phyloP scores from a whole-genome alignment of 2,888 invertebrate species.

The Eudemis profundana region DNA sequence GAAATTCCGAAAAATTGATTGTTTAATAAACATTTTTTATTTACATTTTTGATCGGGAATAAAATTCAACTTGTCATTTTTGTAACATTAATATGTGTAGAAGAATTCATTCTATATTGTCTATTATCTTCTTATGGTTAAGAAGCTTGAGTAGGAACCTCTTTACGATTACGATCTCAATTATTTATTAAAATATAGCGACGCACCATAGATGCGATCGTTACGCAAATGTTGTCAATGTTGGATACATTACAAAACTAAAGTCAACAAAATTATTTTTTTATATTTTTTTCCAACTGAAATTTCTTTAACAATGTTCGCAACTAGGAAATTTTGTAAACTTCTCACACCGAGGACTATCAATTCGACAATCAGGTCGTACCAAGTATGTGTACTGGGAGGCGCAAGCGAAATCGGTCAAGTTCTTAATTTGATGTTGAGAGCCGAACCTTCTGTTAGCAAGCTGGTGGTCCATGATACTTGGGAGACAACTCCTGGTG shows the following conservation, averaged over 20 bases:
- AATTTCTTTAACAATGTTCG: constrained; percentile 40
- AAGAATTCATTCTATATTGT: neutral
- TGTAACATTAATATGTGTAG: neutral
- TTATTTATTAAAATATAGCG: too few relatives aligned
- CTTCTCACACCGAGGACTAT: neutral
- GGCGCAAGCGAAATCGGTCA: constrained; percentile 82
- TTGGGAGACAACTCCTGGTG: constrained; percentile 66
- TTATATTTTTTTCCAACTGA: neutral
- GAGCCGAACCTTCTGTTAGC: constrained; percentile 84
- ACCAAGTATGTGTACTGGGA: constrained; percentile 72
- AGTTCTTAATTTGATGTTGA: constrained; percentile 83
- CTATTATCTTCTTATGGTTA: neutral
- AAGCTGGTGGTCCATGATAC: constrained; percentile 86
- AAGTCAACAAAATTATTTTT: neutral
- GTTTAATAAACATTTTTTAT: constrained; percentile 47
- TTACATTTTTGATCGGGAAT: constrained; percentile 19
- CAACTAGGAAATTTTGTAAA: constrained; percentile 39
- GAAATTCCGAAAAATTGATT: constrained; percentile 25
- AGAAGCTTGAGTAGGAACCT: neutral
- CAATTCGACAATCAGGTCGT: constrained; percentile 49
- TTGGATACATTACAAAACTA: neutral
- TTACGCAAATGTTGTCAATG: too few relatives aligned
- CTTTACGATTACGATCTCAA: too few relatives aligned
- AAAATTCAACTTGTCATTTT: neutral
- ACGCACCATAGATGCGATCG: too few relatives aligned